Evolutionary conservation across 2,888 invertebrate species (phyloP).

Genomic region (Drosophila robusta): DNA sequence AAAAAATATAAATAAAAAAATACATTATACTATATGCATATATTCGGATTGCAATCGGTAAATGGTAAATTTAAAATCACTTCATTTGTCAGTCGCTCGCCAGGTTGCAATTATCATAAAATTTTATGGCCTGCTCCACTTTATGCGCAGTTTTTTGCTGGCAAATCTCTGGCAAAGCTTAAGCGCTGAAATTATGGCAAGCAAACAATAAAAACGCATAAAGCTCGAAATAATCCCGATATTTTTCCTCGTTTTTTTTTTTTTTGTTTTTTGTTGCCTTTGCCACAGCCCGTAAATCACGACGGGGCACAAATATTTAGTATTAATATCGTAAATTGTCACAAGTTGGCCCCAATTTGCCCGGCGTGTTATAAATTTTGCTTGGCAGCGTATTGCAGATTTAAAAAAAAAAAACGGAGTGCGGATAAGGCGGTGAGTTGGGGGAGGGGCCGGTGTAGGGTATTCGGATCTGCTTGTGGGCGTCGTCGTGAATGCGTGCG

Average conservation of each 20-base stretch:
- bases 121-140: conserved; percentile 78
- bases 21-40: conserved; percentile 5
- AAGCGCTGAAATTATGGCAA: conserved; percentile 74
- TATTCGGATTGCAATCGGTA: conserved; percentile 33
- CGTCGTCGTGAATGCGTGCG: conserved; percentile 59
- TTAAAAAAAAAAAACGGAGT: conserved; percentile 4
- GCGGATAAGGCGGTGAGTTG: conserved; percentile 3
- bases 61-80: conserved; percentile 60
- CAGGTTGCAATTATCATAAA: conserved; percentile 80
- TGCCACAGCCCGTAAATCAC: conserved; percentile 65
- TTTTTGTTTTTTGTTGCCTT: background rate
- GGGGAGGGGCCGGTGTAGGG: background rate
- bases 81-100: conserved; percentile 76
- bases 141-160: conserved; percentile 56
- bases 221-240: conserved; percentile 73
- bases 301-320: conserved; percentile 83
- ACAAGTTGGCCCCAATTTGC: conserved; percentile 83
- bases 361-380: conserved; percentile 78
- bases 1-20: conserved; percentile 23
- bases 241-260: conserved; percentile 15
- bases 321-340: conserved; percentile 83
- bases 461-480: conserved; percentile 52
- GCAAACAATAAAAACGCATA: conserved; percentile 77
- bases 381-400: conserved; percentile 43
- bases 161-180: conserved; percentile 57